These are phyloP conservation scores for Oostethus manadensis DNA, from an alignment of 2,113 vertebrate species.

Conservation along the genomic window DNA sequence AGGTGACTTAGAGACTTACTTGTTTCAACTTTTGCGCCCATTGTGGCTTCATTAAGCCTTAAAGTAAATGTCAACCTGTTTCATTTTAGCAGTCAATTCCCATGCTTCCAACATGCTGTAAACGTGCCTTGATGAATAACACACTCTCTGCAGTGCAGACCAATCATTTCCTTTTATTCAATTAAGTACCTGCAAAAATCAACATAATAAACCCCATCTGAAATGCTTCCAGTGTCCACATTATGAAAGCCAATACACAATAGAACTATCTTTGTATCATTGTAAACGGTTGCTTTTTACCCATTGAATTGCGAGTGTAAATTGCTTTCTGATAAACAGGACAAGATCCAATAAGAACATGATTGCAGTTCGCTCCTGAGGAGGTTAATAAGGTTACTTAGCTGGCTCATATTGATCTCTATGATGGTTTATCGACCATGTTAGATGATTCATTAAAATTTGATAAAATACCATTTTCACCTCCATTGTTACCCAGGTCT, in stretches of 20 bases:
- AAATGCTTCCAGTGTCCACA: conserved; percentile 11
- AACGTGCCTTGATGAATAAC: background rate
- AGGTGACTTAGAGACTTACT: conserved; percentile 1
- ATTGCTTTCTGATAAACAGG: conserved; percentile 41
- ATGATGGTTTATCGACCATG: conserved; percentile 35
- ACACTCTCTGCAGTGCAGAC: background rate
- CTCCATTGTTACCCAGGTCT: conserved; percentile 4
- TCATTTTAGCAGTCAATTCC: background rate
- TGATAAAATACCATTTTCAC: conserved; percentile 19
- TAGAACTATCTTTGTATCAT: conserved; percentile 24
- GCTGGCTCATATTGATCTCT: conserved; percentile 35
- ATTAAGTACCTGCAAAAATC: conserved; percentile 2
- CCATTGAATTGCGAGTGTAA: conserved; percentile 20
- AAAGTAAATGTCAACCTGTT: conserved; percentile 5
- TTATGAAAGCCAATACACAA: conserved; percentile 6
- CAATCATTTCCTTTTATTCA: conserved; percentile 8
- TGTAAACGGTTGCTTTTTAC: conserved; percentile 10
- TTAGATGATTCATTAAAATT: conserved; percentile 39
- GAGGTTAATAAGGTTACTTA: conserved; percentile 31
- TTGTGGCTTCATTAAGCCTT: conserved; percentile 3
- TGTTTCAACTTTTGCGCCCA: background rate
- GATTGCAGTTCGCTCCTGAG: conserved; percentile 23
- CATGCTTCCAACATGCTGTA: conserved; percentile 1
- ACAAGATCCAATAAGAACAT: conserved; percentile 24
- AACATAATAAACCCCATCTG: conserved; percentile 3